Evolutionary conservation across 1,140 invertebrate species (phyloP), one percentile per base, ranked within the genome.

Genomic region (Drosophila kanapiae): DNA sequence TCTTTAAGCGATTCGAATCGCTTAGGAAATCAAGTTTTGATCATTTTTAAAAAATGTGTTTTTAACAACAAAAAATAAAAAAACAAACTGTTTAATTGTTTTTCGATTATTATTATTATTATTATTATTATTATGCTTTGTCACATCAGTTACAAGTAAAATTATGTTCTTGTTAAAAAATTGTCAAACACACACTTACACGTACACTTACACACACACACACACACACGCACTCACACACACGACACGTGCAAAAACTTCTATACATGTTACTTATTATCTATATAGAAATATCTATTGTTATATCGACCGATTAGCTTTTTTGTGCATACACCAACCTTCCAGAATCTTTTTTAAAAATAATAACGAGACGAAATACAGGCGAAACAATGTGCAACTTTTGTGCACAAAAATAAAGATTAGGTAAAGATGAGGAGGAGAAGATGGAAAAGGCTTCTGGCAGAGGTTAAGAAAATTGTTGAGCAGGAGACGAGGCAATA

Each of bases 241-340:
- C 45, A 23, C 23, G 23, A 23, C 40, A 75, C 51, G 72, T 48
- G 48, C 54, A 78, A 43, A 82, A 82, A 72, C 48, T 59, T 31
- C 59, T 78, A 64, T 71, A 72, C 76, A 82, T 90, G 81, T 91
- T 88, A 85, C 74, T 81, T 83, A 78, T 91, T 91, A 79, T 82
- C 85, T 88, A 83, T 83, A 82, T 86, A 90, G 78, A 67, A 78
- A 68, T 91, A 84, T 78, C 77, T 87, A 85, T 81, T 88, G 85
- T 88, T 88, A 88, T 78, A 85, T 81, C 81, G 60, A 91, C 77
- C 81, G 67, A 79, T 81, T 91, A 90, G 78, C 80, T 82, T 81
- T 87, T 86, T 91, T 82, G 86, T 87, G 86, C 78, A 82, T 74
- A 87, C 71, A 87, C 71, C 23, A 23, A 23, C 82, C 87, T 91